Percentiles rank a stretch among this genome's conserved stretches.
Conservation (phyloP, 2,113 vertebrate genomes). For the chimpanzee (Pan troglodytes) region DNA sequence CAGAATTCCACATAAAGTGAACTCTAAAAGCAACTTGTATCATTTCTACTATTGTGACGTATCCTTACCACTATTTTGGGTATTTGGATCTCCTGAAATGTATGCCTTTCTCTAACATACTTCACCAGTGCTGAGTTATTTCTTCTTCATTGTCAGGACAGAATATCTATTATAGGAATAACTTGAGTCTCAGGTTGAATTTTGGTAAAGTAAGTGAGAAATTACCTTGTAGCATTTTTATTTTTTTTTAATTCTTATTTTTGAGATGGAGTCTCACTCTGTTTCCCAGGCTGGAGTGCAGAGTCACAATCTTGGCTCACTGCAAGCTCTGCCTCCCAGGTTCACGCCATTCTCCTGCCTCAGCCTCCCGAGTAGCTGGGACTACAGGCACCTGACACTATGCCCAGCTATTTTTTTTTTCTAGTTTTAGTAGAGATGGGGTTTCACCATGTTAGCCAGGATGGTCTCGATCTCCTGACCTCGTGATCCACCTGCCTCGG, state of each 20-base stretch:
- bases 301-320: too few species aligned
- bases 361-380: too few species aligned
- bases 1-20: not conserved
- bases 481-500: too few species aligned
- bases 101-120: not conserved
- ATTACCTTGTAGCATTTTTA: not conserved
- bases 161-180: not conserved
- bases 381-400: too few species aligned
- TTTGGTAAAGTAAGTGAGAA: not conserved
- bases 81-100: not conserved
- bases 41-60: not conserved
- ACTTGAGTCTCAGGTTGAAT: not conserved
- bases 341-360: too few species aligned
- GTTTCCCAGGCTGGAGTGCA: too few species aligned
- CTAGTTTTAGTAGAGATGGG: too few species aligned
- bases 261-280: too few species aligned
- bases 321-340: too few species aligned
- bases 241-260: not conserved
- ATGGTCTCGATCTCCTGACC: too few species aligned
- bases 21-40: not conserved
- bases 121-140: not conserved
- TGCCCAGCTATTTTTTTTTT: too few species aligned
- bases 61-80: not conserved
- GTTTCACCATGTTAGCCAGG: too few species aligned
- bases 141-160: not conserved